Evolutionary conservation across 2,113 vertebrate genomes (phyloP), one percentile per base, ranked within the genome.

Genomic region (Cyprinodon variegatus): DNA sequence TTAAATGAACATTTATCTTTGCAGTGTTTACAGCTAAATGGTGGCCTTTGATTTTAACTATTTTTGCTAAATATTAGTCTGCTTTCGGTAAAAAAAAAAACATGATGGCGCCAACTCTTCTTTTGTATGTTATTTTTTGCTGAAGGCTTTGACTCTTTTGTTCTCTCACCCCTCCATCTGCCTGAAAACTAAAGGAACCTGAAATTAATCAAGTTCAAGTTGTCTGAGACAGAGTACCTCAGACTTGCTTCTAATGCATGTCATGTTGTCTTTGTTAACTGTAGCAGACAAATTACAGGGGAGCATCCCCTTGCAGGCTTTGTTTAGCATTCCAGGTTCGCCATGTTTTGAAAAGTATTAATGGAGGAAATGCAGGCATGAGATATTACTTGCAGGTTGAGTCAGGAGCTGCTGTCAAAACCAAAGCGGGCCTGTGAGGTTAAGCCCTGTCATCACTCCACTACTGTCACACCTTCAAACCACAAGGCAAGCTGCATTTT

Each of bases 281-380:
- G 36, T 61, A 17, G 43, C 81, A 90, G 89, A 93, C 84, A 88
- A 91, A 93, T 85, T 77, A 68, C 63, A 11, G 29, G 29, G 73
- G 71, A 79, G 72, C 78, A 83, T 83, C 82, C 67, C 70, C 80
- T 76, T n/a, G 4, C 70, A 37, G 67, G 73, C 65, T 83, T 91
- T 93, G 92, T 93, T 94, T 91, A 72, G 90, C 90, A 92, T 94
- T 94, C 93, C 92, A 86, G 41, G 45, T 82, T 45, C 0, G 41
- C 64, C 82, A 79, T 91, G 88, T 91, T 93, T 87, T 89, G 80
- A 92, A 81, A 89, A 62, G 86, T 88, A 84, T 94, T 92, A 89
- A 90, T 86, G 67, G 72, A 63, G 68, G 79, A 77, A 81, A 86
- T 88, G 80, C 48, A 87, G 90, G 89, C 69, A 79, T 83, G 84